Evolutionary conservation across 2,113 vertebrate species (phyloP).

Genomic region (Notarius quadriscutis): DNA sequence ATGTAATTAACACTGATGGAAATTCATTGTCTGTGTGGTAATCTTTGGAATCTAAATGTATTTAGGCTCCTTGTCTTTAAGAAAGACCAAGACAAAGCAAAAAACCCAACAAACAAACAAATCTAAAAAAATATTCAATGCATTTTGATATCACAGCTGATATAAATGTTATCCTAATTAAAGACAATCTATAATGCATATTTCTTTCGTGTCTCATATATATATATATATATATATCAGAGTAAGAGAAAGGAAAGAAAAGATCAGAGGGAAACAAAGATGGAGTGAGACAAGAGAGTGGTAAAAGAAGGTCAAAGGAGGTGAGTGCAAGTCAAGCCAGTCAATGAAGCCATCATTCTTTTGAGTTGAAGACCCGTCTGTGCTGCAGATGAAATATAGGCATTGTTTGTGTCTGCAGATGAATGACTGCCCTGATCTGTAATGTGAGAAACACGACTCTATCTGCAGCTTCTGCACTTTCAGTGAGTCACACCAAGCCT

Average conservation of each 20-base stretch:
- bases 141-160: not conserved
- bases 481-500: conserved; percentile 36
- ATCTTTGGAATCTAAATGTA: conserved; percentile 7
- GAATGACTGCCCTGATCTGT: conserved; percentile 2
- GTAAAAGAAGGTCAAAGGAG: conserved; percentile 24
- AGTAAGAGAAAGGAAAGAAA: conserved; percentile 1
- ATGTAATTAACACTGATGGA: conserved; percentile 25
- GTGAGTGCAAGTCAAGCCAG: not conserved
- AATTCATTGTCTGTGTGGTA: conserved; percentile 23
- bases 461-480: conserved; percentile 24
- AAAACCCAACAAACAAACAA: not conserved
- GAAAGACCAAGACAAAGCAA: not conserved
- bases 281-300: not conserved
- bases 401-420: conserved; percentile 9
- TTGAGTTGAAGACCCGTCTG: conserved; percentile 11
- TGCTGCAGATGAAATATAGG: conserved; percentile 33
- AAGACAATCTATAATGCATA: not conserved
- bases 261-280: conserved; percentile 9
- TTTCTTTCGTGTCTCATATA: not conserved
- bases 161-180: not conserved
- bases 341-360: conserved; percentile 32
- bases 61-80: not conserved
- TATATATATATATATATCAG: not conserved
- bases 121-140: not conserved
- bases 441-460: conserved; percentile 44